Base-by-base conservation (phyloP, 2,888 invertebrate genomes). In the Metellina segmentata region DNA sequence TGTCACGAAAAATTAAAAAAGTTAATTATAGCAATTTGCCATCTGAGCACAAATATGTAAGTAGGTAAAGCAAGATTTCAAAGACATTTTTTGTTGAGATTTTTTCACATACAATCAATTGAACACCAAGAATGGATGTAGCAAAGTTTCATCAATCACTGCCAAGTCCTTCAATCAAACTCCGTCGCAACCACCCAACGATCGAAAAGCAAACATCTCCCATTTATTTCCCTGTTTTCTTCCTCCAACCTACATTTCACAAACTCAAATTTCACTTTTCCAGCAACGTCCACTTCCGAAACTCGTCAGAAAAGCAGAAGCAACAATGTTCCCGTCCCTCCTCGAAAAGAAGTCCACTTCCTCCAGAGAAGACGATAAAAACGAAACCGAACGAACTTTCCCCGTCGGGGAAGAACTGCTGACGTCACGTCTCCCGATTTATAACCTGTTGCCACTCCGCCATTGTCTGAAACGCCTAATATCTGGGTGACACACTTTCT, bases 401-500 rank as follows among this genome's bases (percentile, higher is more conserved):
- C 49, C 77, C 74, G 52, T 61, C 69, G 49, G 7, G 34, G 61
- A 51, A 51, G 49, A 70, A 71, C 5, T 52, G 1, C 13, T 71
- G 79, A 79, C 61, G 72, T 74, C 78, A 79, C n/a, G 71, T 19
- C 71, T 71, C 53, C 52, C 79, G 74, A 61, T 69, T 75, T 77
- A 19, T 19, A 90, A 90, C 74, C 74, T 85, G 85, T 86, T 90
- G 90, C 90, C 90, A 90, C 53, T 81, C 85, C 20, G 51, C 81
- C 81, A 90, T 85, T 81, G 85, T 85, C 81, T 85, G 75, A 81
- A 81, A 20, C n/a, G 74, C 69, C 20, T 52, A 61, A 89, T 83
- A 83, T 75, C 71, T 88, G 85, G 91, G 91, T 92, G 91, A 92
- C 91, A 88, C 74, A 92, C 88, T 89, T 92, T 75, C 53, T 75